Percentiles rank a stretch among this genome's conserved stretches.
Evolutionary conservation across 1,140 invertebrate genomes (phyloP).

Genomic region (Aphidius ervi): DNA sequence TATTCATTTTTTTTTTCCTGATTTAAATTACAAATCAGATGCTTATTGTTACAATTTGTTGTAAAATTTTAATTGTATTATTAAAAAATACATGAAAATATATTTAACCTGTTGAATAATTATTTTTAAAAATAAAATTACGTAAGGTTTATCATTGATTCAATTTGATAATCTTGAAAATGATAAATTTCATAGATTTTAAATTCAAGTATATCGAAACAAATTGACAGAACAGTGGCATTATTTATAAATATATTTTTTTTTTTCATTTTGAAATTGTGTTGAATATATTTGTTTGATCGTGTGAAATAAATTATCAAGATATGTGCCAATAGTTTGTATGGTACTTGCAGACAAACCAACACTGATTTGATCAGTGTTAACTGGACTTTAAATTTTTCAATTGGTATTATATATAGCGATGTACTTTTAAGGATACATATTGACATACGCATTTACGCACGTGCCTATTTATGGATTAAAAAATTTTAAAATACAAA

Average conservation of each 20-base stretch:
- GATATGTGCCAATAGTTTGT: slow-evolving; percentile 24
- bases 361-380: slow-evolving; percentile 20
- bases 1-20: no score
- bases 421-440: slow-evolving; percentile 10
- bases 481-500: no score
- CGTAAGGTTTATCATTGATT: background rate
- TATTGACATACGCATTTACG: background rate
- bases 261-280: background rate
- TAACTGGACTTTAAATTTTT: slow-evolving; percentile 25
- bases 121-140: no score
- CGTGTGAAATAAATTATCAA: slow-evolving; percentile 8
- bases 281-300: slow-evolving; percentile 7
- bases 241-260: background rate
- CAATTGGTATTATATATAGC: slow-evolving; percentile 20
- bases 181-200: background rate
- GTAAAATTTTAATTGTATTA: no score
- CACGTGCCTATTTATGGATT: background rate
- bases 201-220: background rate
- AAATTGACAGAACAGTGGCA: slow-evolving; percentile 16
- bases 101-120: no score
- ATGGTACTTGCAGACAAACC: slow-evolving; percentile 24
- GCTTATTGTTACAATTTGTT: no score
- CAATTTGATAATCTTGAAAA: background rate
- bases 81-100: no score
- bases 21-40: no score